Evolutionary conservation across 1,140 invertebrate species (phyloP).

Genomic region (Apis florea): DNA sequence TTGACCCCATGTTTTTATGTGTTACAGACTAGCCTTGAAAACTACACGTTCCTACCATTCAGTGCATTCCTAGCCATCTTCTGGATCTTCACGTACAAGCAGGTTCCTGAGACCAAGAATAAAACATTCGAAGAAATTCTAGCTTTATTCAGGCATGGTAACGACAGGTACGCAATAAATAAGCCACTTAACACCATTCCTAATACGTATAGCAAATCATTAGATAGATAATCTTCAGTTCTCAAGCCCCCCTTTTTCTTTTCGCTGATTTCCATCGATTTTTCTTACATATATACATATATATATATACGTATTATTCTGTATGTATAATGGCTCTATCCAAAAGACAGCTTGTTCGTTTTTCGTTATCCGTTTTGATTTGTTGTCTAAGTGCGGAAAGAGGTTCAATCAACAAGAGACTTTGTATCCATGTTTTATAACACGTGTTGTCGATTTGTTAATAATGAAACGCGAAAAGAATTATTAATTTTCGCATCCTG

Average conservation of each 20-base stretch:
- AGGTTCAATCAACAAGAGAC: background rate
- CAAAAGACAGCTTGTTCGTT: constrained; percentile 17
- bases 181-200: constrained; percentile 62
- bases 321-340: background rate
- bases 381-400: background rate
- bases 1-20: constrained; percentile 42
- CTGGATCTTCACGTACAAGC: constrained; percentile 98
- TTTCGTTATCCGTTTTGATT: background rate
- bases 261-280: constrained; percentile 36
- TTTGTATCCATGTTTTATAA: constrained; percentile 6
- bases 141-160: constrained; percentile 92
- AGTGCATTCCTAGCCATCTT: constrained; percentile 97
- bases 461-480: background rate
- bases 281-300: background rate
- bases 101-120: constrained; percentile 99
- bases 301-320: background rate
- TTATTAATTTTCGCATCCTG: background rate
- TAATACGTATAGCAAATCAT: constrained; percentile 66
- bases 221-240: constrained; percentile 61
- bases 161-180: constrained; percentile 87
- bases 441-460: background rate
- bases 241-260: constrained; percentile 16
- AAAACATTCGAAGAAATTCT: constrained; percentile 99
- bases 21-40: constrained; percentile 91
- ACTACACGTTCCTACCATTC: constrained; percentile 99